Evolutionary conservation across 2,797 vertebrate genomes (phyloP), one percentile per base, ranked within the genome.

Genomic region (Microctenopoma steveboyesi): DNA sequence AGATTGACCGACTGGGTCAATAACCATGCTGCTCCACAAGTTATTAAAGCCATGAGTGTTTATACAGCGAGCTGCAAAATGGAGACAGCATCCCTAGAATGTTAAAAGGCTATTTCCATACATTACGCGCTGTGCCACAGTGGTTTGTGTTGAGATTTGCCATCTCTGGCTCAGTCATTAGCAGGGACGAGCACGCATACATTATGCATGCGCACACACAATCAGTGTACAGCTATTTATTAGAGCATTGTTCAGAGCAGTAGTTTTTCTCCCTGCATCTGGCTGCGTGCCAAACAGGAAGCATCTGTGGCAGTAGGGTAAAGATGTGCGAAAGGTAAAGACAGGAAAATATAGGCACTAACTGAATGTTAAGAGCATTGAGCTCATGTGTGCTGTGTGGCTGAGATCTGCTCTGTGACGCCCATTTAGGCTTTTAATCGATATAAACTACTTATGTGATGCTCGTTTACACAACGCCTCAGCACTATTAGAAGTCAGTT

Each of bases 31-130:
- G 85, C 85, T 88, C 84, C 81, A 68, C 81, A 68, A 87, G 83
- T 88, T 92, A 92, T 91, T 92, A 93, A 89, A 92, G 90, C 84
- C 85, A 87, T 60, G 84, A 90, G 88, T 90, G 87, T 92, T 92
- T 93, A 90, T 88, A 91, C 89, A 90, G 90, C 88, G 91, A 92
- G 87, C 82, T 40, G 77, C 16, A 72, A 88, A 91, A 92, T 76
- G 58, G 84, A 89, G 82, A 79, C 79, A 47, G 55, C 82, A 48
- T 79, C 87, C 74, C 45, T 79, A 57, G 91, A 91, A 91, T 92
- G 88, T 86, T 92, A 92, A 91, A 77, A 83, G 79, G 84, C 80
- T 86, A 88, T 86, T 84, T 79, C 47, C 63, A 86, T 67, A 76
- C 75, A 82, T 86, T 84, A 72, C 75, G 74, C 67, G 61, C 69